Evolutionary conservation across 2,113 vertebrate species (phyloP), one percentile per base, ranked within the genome.

Genomic region (Rhynchomys soricoides): DNA sequence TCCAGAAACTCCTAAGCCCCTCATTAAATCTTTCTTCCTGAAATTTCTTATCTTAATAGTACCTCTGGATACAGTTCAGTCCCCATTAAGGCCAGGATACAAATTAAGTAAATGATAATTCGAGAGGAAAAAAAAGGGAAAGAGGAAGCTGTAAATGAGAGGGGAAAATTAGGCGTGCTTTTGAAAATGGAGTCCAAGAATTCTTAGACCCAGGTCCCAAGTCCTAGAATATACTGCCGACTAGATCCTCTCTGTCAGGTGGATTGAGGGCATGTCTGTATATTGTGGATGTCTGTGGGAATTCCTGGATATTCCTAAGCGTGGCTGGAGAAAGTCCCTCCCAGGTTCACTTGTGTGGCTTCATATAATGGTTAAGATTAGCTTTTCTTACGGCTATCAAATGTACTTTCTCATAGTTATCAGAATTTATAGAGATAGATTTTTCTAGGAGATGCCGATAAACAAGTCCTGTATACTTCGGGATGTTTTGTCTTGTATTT

Each of bases 11-110:
- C 90, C 90, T 97, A 97, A 97, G n/a, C 89, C 93, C 93, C 85
- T 97, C 93, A 96, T 96, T 96, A 95, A 96, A 97, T 45, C 88
- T 91, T 91, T 90, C 95, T 97, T 97, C 77, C 81, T 98, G 64
- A 92, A 86, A 93, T 92, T 94, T 97, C 97, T 93, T 94, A 95
- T 95, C 95, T 97, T 96, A 98, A 90, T 95, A 92, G 91, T 90
- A 95, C 78, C 93, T 96, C 90, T 96, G 96, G 73, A 96, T 90
- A 74, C 48, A 75, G 71, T 70, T 96, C 82, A 40, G 7, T 95
- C 85, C 78, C 86, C 81, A 73, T 94, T 94, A 96, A 92, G 88
- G 90, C 88, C 96, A 96, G 93, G 90, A 94, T 96, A 90, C 85
- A 95, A 94, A 97, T 97, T 95, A 95, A 95, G 64, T 91, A 97